Base-by-base conservation (phyloP, 1,140 invertebrate genomes). In the Sarcophaga bullata region DNA sequence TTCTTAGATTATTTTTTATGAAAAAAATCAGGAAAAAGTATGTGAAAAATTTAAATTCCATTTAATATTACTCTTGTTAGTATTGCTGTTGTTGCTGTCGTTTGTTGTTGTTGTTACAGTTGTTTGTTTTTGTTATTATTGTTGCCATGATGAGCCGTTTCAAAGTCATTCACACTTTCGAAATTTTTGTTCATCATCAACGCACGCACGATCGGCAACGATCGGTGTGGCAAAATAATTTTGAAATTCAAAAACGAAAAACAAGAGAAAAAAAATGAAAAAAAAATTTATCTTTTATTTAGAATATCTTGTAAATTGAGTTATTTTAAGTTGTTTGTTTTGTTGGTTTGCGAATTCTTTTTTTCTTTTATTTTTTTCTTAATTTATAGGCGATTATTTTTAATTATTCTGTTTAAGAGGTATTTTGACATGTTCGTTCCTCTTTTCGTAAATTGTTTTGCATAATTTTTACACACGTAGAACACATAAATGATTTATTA, bases 21-120 rank as follows among this genome's bases (percentile, higher is more conserved):
- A 15, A 58, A 58, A 58, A 58, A 58, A 58, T 54, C n/a, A n/a
- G n/a, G n/a, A n/a, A n/a, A n/a, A n/a, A n/a, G n/a, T n/a, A 19
- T 68, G 17, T 68, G 62, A n/a, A n/a, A n/a, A n/a, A n/a, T n/a
- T n/a, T 19, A 68, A 68, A 68, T 68, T 68, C 62, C 62, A 68
- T 68, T 58, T 68, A 68, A 19, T 68, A 17, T 15, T 13, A 15
- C 10, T 50, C 11, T 50, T 50, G 7, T 6, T 50, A 50, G 6
- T n/a, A n/a, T 50, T 68, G 62, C 17, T 68, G 1, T n/a, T 62
- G 62, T 19, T 68, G 62, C 19, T 58, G n/a, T 58, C n/a, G n/a
- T n/a, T 19, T 68, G 4, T 37, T 62, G 62, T 25, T 68, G 62
- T 68, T 58, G 15, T 58, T 58, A 58, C 54, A 68, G 19, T 19